Conservation (phyloP, 2,113 vertebrate genomes). For the Procavia capensis region DNA sequence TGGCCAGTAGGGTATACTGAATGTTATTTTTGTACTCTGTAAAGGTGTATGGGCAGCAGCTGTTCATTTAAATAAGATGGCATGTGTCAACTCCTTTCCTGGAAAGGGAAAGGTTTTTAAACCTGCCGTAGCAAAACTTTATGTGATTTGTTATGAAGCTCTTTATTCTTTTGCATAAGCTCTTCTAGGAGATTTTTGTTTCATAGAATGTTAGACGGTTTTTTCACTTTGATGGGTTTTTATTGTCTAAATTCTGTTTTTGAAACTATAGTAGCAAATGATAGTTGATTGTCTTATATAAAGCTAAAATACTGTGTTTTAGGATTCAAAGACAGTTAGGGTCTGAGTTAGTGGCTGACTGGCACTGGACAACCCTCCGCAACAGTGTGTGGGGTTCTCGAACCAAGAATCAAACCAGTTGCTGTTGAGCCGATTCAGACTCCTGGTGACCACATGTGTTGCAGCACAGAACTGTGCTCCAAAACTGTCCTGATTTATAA, state of each 20-base stretch:
- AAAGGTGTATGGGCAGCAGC: constrained; percentile 24
- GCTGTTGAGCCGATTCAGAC: not conserved
- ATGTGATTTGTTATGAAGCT: constrained; percentile 23
- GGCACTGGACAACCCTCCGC: not conserved
- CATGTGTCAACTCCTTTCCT: constrained; percentile 53
- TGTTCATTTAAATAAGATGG: constrained; percentile 61
- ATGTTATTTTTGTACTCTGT: constrained; percentile 58
- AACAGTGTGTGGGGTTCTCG: not conserved
- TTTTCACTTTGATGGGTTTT: not conserved
- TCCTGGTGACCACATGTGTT: not conserved
- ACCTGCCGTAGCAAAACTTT: constrained; percentile 28
- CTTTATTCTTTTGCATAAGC: not conserved
- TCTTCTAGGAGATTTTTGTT: constrained; percentile 28
- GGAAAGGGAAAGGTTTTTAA: constrained; percentile 13
- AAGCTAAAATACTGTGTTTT: not conserved
- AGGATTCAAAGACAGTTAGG: not conserved
- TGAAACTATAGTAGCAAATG: constrained; percentile 6
- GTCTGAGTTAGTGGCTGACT: not conserved
- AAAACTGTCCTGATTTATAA: not conserved
- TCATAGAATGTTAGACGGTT: not conserved
- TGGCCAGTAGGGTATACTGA: constrained; percentile 14
- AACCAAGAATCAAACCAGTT: not conserved
- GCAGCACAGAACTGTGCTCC: not conserved
- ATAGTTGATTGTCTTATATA: constrained; percentile 13
- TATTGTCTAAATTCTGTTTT: constrained; percentile 19